phyloP scores from a whole-genome alignment of 1,140 invertebrate species.

The Aradophagus sp. region DNA sequence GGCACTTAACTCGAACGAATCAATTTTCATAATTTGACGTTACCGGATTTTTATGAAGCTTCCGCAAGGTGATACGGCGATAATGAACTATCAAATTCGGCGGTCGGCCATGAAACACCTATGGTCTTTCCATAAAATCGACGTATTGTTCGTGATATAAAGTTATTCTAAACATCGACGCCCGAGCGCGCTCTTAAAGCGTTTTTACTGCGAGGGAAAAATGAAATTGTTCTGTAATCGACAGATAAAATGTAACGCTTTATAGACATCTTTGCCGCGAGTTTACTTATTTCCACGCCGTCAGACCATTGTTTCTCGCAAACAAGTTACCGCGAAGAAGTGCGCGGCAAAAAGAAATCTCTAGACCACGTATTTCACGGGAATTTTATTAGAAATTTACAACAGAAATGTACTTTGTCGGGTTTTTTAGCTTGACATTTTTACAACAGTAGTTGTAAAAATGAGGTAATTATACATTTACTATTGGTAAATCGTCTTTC shows the following conservation, averaged over 20 bases:
- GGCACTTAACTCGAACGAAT: too few relatives aligned
- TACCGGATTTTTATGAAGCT: conserved; percentile 21
- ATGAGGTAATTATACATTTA: too few relatives aligned
- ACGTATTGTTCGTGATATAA: conserved; percentile 28
- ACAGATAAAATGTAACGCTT: conserved; percentile 37
- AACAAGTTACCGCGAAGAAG: too few relatives aligned
- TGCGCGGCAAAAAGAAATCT: too few relatives aligned
- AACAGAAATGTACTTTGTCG: too few relatives aligned
- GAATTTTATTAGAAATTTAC: too few relatives aligned
- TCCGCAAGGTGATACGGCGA: conserved; percentile 10
- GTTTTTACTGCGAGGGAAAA: conserved; percentile 24
- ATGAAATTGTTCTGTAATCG: conserved; percentile 39
- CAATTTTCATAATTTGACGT: conserved; percentile 19
- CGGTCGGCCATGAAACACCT: conserved; percentile 11
- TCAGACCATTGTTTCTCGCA: too few relatives aligned
- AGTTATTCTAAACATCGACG: conserved; percentile 30
- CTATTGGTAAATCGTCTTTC: too few relatives aligned
- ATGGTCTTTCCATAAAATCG: conserved; percentile 25
- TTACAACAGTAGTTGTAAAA: too few relatives aligned
- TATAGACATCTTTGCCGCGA: conserved; percentile 37
- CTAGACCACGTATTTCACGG: too few relatives aligned
- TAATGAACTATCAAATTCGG: conserved; percentile 36
- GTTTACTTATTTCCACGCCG: conserved; percentile 31
- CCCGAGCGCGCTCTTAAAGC: conserved; percentile 25
- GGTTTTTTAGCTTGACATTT: too few relatives aligned